A percentile compares a stretch with the other conserved stretches of the same genome.
phyloP scores from a whole-genome alignment of 1,140 invertebrate species.

The Goniozus legneri region DNA sequence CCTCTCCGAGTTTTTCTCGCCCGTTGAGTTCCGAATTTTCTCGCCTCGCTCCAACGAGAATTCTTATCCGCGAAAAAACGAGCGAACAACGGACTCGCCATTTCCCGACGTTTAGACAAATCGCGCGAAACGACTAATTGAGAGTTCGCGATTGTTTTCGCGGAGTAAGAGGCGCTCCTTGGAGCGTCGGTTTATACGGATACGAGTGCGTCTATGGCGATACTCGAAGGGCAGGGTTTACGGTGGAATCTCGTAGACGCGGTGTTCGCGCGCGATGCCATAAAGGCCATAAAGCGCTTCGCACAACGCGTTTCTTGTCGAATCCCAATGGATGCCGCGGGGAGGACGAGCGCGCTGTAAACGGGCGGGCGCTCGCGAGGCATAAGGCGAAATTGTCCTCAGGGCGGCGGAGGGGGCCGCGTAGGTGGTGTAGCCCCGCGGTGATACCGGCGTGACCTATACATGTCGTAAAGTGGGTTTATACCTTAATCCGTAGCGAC shows the following conservation, averaged over 20 bases:
- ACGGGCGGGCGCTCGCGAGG: too few species aligned
- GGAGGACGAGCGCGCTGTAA: constrained; percentile 5
- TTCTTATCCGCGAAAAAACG: too few species aligned
- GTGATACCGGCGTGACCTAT: constrained; percentile 8
- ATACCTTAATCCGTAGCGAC: constrained; percentile 25
- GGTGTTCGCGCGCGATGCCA: constrained; percentile 15
- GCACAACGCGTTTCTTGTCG: constrained; percentile 16
- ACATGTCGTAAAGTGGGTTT: constrained; percentile 29
- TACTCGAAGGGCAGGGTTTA: constrained; percentile 27
- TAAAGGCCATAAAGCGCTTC: constrained; percentile 29
- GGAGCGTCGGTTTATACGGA: too few species aligned
- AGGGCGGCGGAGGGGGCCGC: background rate
- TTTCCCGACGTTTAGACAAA: too few species aligned
- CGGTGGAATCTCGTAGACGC: constrained; percentile 22
- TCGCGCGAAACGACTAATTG: too few species aligned
- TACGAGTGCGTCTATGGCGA: constrained; percentile 23
- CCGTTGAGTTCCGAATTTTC: too few species aligned
- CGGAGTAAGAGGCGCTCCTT: too few species aligned
- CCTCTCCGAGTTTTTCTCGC: too few species aligned
- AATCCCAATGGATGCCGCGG: constrained; percentile 25
- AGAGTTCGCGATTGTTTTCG: too few species aligned
- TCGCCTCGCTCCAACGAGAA: too few species aligned
- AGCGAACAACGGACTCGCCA: too few species aligned
- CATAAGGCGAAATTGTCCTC: background rate
- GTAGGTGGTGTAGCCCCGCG: too few species aligned